phyloP scores from a whole-genome alignment of 2,888 invertebrate species.

The Pseudanteris insignis region DNA sequence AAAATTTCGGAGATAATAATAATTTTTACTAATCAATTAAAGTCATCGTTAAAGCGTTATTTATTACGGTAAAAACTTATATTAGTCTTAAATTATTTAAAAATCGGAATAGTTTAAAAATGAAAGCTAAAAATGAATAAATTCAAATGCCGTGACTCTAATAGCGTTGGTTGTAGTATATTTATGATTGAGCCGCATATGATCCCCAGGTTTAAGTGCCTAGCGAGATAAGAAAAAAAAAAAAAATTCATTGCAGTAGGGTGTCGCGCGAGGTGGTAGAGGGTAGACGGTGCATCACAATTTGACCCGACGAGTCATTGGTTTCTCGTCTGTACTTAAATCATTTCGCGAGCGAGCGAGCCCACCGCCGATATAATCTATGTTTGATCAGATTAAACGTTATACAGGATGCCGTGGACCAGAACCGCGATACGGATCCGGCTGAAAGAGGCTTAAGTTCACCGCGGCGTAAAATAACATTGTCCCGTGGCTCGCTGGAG shows the following conservation, averaged over 20 bases:
- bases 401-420: slow-evolving; percentile 52
- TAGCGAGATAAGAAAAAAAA: slow-evolving; percentile 11
- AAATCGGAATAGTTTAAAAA: slow-evolving; percentile 62
- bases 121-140: slow-evolving; percentile 62
- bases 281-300: slow-evolving; percentile 26
- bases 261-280: slow-evolving; percentile 7
- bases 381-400: slow-evolving; percentile 66
- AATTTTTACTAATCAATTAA: too few relatives aligned
- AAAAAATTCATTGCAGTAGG: slow-evolving; percentile 30
- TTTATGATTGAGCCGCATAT: slow-evolving; percentile 21
- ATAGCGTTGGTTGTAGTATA: too few relatives aligned
- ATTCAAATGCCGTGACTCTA: too few relatives aligned
- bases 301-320: slow-evolving; percentile 30
- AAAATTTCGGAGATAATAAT: too few relatives aligned
- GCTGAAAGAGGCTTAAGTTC: slow-evolving; percentile 66
- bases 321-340: slow-evolving; percentile 26
- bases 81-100: too few relatives aligned
- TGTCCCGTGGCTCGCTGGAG: slow-evolving; percentile 57
- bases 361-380: slow-evolving; percentile 62
- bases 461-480: slow-evolving; percentile 66
- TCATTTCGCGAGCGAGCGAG: slow-evolving; percentile 47
- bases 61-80: too few relatives aligned
- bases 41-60: too few relatives aligned
- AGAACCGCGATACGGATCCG: slow-evolving; percentile 50
- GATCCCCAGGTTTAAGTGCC: slow-evolving; percentile 8